Evolutionary conservation across 2,797 vertebrate species (phyloP).

Genomic region (Eupleurogrammus muticus): DNA sequence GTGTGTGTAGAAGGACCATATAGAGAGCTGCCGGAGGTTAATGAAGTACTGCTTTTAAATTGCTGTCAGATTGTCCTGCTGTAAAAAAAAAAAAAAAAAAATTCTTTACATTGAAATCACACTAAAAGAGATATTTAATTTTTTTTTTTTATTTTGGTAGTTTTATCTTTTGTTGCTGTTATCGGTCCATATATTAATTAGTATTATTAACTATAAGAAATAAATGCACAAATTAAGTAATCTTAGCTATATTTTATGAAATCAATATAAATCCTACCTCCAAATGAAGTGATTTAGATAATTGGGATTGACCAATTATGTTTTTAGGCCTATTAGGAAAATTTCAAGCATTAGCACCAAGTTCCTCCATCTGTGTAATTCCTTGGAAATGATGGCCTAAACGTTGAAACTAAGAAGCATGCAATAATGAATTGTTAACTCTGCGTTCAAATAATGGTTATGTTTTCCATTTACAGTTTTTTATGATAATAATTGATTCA

Average conservation of each 20-base stretch:
- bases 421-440: not conserved
- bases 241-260: no score
- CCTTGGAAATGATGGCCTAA: not conserved
- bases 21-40: constrained; percentile 57
- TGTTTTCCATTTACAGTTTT: not conserved
- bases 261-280: no score
- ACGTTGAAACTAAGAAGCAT: not conserved
- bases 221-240: no score
- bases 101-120: constrained; percentile 29
- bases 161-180: not conserved
- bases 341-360: no score
- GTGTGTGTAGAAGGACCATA: constrained; percentile 17
- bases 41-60: constrained; percentile 62
- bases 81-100: constrained; percentile 48
- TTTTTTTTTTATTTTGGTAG: constrained; percentile 1
- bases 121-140: constrained; percentile 10
- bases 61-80: constrained; percentile 32
- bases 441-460: not conserved
- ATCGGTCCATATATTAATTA: no score
- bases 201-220: no score
- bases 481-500: not conserved
- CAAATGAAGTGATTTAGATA: no score
- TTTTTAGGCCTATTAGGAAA: no score
- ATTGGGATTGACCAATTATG: no score
- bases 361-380: no score